Evolutionary conservation across 2,888 invertebrate genomes (phyloP).

Genomic region (Diaprepes abbreviatus): DNA sequence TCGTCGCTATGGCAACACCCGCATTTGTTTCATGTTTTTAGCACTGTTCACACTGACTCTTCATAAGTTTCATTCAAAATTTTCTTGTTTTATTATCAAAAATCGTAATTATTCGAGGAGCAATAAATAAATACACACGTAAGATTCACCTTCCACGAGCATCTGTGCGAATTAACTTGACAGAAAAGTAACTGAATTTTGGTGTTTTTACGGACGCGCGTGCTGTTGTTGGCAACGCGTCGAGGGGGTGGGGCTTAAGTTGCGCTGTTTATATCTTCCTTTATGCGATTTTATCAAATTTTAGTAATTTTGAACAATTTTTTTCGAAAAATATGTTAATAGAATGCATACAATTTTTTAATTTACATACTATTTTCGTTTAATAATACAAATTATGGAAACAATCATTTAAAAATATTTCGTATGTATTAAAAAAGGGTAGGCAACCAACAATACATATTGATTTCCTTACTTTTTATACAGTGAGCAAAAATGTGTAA

Average conservation of each 20-base stretch:
- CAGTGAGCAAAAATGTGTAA: not conserved
- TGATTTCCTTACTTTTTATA: not conserved
- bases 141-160: conserved; percentile 21
- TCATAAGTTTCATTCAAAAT: conserved; percentile 26
- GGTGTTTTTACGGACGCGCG: conserved; percentile 12
- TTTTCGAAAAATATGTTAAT: too few relatives aligned
- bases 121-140: conserved; percentile 23
- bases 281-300: too few relatives aligned
- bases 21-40: conserved; percentile 12
- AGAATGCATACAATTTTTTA: too few relatives aligned
- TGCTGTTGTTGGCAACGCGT: conserved; percentile 30
- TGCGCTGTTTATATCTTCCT: too few relatives aligned
- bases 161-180: conserved; percentile 18
- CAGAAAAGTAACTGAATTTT: conserved; percentile 37
- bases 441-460: not conserved
- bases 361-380: too few relatives aligned
- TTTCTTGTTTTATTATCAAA: conserved; percentile 1
- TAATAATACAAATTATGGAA: too few relatives aligned
- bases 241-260: not conserved
- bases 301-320: too few relatives aligned
- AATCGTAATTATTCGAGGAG: conserved; percentile 18
- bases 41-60: conserved; percentile 1
- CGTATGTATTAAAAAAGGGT: too few relatives aligned
- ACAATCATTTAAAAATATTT: too few relatives aligned
- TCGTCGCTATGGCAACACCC: conserved; percentile 23